Conservation (phyloP, 1,140 invertebrate genomes). For the Bombus pyrosoma region DNA sequence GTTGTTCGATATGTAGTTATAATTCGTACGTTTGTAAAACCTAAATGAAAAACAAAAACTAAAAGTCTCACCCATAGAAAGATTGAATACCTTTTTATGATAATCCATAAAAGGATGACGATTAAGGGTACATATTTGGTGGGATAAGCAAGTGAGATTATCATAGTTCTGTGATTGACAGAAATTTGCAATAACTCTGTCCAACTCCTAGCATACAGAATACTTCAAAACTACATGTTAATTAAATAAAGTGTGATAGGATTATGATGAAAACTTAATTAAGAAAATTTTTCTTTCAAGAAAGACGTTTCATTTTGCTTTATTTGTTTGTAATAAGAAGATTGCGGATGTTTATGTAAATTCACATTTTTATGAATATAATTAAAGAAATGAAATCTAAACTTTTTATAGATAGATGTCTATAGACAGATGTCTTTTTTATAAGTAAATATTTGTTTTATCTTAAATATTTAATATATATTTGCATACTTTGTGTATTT, state of each 20-base stretch:
- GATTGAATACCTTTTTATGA: constrained; percentile 56
- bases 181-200: not conserved
- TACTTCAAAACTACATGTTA: not conserved
- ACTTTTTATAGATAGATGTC: no score
- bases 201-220: not conserved
- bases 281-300: not conserved
- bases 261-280: not conserved
- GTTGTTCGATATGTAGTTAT: constrained; percentile 62
- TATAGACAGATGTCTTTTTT: no score
- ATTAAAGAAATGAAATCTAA: no score
- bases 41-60: not conserved
- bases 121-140: not conserved
- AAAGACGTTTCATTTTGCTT: not conserved
- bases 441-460: no score
- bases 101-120: not conserved
- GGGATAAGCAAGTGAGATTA: not conserved
- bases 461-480: no score
- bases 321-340: not conserved
- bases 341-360: not conserved
- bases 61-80: not conserved
- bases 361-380: no score
- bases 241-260: not conserved
- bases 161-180: not conserved
- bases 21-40: constrained; percentile 61
- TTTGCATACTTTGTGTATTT: no score